phyloP scores from a whole-genome alignment of 2,888 invertebrate species.

The Ceraclea dissimilis region DNA sequence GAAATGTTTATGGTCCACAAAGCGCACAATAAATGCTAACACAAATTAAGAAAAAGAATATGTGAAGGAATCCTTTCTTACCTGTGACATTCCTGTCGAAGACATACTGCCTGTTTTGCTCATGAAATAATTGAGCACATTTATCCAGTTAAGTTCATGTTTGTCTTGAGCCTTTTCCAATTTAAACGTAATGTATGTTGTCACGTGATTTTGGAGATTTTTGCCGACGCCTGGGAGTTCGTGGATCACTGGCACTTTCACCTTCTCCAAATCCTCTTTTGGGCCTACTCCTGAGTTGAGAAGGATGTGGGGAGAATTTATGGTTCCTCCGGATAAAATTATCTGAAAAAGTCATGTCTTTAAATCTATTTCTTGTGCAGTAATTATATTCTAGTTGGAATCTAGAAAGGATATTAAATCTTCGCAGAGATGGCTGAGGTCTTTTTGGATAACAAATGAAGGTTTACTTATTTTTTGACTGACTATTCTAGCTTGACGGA shows the following conservation, averaged over 20 bases:
- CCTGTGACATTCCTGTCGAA: constrained; percentile 59
- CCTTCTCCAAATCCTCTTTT: constrained; percentile 48
- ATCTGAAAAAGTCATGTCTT: constrained; percentile 37
- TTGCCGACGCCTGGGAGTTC: constrained; percentile 62
- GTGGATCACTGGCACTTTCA: constrained; percentile 52
- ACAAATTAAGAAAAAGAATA: too few species aligned
- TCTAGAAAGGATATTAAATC: too few species aligned
- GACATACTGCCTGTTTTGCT: constrained; percentile 55
- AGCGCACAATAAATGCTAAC: too few species aligned
- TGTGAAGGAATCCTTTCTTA: too few species aligned
- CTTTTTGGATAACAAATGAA: background rate
- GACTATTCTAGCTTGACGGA: too few species aligned
- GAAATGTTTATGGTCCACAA: too few species aligned
- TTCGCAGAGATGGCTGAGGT: too few species aligned
- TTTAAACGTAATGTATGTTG: constrained; percentile 50
- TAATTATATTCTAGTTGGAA: too few species aligned
- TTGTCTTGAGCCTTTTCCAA: constrained; percentile 44
- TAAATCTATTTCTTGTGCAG: too few species aligned
- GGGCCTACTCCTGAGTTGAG: constrained; percentile 62
- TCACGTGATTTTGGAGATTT: constrained; percentile 63
- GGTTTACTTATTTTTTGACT: background rate
- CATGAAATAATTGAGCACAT: constrained; percentile 53
- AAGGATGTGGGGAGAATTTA: constrained; percentile 61
- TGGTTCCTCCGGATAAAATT: constrained; percentile 54
- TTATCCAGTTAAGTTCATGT: constrained; percentile 54